A percentile compares a stretch with the other conserved stretches of the same genome.
Evolutionary conservation across 2,888 invertebrate species (phyloP).

Genomic region (Silvanus unidentatus): DNA sequence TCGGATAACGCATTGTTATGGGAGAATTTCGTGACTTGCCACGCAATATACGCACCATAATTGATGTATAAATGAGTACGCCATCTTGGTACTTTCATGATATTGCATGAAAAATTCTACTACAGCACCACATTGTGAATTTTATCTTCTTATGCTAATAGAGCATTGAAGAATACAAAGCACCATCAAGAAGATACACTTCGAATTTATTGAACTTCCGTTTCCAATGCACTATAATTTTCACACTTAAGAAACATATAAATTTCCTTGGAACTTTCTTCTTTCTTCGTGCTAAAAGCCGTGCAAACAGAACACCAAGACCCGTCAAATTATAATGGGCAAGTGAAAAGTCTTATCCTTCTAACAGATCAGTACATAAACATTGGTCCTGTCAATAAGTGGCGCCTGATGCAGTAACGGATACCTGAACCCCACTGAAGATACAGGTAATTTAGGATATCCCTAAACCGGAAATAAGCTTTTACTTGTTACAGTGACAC

Average conservation of each 20-base stretch:
- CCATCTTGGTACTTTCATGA: conserved; percentile 23
- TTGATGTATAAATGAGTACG: conserved; percentile 20
- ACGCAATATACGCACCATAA: conserved; percentile 24
- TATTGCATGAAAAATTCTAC: conserved; percentile 1
- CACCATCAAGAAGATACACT: too few relatives aligned
- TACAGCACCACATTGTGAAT: neutral
- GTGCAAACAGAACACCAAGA: neutral
- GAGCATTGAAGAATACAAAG: too few relatives aligned
- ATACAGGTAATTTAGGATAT: conserved; percentile 27
- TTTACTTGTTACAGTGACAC: conserved; percentile 10
- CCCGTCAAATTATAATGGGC: too few relatives aligned
- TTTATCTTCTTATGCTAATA: too few relatives aligned
- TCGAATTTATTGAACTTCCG: too few relatives aligned
- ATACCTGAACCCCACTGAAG: conserved; percentile 23
- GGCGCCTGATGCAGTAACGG: conserved; percentile 33
- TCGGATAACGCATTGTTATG: conserved; percentile 33
- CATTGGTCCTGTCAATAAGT: conserved; percentile 35
- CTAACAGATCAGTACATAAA: conserved; percentile 23
- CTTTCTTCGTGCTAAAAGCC: conserved; percentile 2
- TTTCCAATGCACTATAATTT: too few relatives aligned
- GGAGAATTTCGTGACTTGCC: conserved; percentile 30
- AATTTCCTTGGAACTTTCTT: too few relatives aligned
- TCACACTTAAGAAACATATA: too few relatives aligned
- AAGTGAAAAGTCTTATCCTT: neutral
- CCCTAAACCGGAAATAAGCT: conserved; percentile 27